Percentiles rank a stretch among this genome's conserved stretches.
phyloP scores from a whole-genome alignment of 2,888 invertebrate species.

The Graphium colonna region DNA sequence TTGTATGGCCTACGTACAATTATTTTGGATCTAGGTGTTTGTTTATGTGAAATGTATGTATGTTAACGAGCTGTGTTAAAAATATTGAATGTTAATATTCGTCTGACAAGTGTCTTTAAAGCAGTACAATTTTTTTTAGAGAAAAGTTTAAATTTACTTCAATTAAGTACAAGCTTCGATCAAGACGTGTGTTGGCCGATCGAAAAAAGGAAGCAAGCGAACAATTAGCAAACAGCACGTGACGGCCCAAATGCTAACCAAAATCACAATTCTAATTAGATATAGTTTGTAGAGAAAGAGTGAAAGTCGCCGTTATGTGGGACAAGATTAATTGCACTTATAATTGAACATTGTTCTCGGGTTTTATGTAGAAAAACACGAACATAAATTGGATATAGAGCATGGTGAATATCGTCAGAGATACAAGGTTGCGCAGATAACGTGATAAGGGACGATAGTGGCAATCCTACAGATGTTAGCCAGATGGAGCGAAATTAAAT shows the following conservation, averaged over 20 bases:
- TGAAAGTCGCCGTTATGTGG: conserved; percentile 21
- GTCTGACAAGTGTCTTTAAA: no score
- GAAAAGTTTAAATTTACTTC: no score
- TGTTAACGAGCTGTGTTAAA: no score
- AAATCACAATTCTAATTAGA: conserved; percentile 13
- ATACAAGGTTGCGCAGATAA: conserved; percentile 26
- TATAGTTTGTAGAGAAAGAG: conserved; percentile 15
- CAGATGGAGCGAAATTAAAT: conserved; percentile 34
- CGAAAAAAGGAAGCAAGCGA: not conserved
- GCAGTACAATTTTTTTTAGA: no score
- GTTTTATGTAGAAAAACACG: not conserved
- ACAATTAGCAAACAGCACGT: conserved; percentile 12
- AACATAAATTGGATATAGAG: conserved; percentile 9
- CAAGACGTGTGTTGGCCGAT: not conserved
- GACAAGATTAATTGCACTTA: conserved; percentile 16
- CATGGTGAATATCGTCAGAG: no score
- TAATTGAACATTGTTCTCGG: conserved; percentile 16
- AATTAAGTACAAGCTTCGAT: no score
- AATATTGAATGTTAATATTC: no score
- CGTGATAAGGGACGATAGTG: conserved; percentile 48
- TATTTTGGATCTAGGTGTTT: no score
- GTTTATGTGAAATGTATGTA: no score
- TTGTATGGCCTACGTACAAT: no score
- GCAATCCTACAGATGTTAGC: conserved; percentile 35
- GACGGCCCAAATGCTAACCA: conserved; percentile 12